Conservation (phyloP, 2,113 vertebrate genomes). For the Myanophis thanlyinensis region DNA sequence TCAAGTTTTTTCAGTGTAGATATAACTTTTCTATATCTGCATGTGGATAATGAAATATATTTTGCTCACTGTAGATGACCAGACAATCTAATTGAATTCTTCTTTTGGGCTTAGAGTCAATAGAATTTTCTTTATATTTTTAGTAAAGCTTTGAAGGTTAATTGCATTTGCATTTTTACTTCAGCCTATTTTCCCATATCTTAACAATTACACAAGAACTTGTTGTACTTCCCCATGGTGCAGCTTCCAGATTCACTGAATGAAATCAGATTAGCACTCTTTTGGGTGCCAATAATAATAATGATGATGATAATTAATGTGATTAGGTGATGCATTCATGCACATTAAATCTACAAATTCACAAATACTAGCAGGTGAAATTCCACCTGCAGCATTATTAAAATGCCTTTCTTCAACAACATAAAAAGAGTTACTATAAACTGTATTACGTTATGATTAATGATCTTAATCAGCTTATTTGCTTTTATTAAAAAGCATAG, state of each 20-base stretch:
- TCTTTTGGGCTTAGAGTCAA: background rate
- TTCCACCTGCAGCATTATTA: background rate
- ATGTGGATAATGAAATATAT: background rate
- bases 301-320: slow-evolving; percentile 25
- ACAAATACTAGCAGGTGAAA: slow-evolving; percentile 19
- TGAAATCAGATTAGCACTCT: background rate
- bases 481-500: slow-evolving; percentile 30
- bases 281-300: slow-evolving; percentile 28
- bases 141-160: background rate
- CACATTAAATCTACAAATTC: slow-evolving; percentile 3
- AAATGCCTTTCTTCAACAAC: slow-evolving; percentile 1
- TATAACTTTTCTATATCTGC: background rate
- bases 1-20: too few species aligned
- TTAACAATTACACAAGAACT: background rate
- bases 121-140: background rate
- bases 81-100: background rate
- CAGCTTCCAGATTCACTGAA: background rate
- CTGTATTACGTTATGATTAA: slow-evolving; percentile 23
- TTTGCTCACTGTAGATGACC: background rate
- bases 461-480: slow-evolving; percentile 47
- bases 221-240: background rate
- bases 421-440: slow-evolving; percentile 11
- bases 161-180: background rate
- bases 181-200: background rate
- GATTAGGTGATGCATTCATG: slow-evolving; percentile 10